These are phyloP conservation scores for Cyclophora punctaria DNA, from an alignment of 2,888 invertebrate genomes.

Conservation along the genomic window DNA sequence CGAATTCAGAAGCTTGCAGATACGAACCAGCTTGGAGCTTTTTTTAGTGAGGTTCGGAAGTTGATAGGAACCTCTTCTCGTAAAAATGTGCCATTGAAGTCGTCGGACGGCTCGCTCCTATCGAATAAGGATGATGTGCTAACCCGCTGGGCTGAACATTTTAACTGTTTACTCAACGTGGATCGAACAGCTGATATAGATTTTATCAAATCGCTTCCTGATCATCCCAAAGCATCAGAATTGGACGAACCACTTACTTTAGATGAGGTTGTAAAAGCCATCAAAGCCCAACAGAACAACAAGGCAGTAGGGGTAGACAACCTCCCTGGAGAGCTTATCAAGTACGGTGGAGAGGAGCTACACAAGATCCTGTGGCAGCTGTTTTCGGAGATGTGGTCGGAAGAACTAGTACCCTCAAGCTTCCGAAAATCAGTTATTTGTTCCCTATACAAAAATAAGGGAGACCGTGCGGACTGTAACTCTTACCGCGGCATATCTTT, in stretches of 20 bases:
- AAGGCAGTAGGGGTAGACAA: constrained; percentile 3
- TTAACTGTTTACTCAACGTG: constrained; percentile 7
- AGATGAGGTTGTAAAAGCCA: constrained; percentile 1
- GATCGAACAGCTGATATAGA: background rate
- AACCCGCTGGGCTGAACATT: constrained; percentile 10
- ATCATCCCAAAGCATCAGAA: background rate
- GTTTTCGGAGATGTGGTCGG: too few species aligned
- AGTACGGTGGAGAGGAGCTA: too few species aligned
- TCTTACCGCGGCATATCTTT: constrained; percentile 8
- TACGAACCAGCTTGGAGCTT: constrained; percentile 2
- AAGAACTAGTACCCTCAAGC: too few species aligned
- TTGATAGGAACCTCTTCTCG: constrained; percentile 7
- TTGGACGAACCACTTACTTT: constrained; percentile 1
- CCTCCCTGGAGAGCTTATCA: constrained; percentile 8
- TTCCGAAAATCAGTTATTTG: constrained; percentile 7
- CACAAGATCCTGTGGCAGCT: too few species aligned
- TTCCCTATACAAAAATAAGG: constrained; percentile 6
- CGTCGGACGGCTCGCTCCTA: constrained; percentile 3
- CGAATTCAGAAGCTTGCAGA: constrained; percentile 12
- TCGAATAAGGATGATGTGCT: constrained; percentile 6
- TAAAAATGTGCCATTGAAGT: constrained; percentile 8
- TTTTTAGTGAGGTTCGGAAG: constrained; percentile 8
- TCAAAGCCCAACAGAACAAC: constrained; percentile 1
- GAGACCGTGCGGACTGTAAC: background rate
- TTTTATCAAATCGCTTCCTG: background rate